These are phyloP conservation scores for Himalopsyche phryganea DNA, from an alignment of 1,140 invertebrate species.

Conservation along the genomic window DNA sequence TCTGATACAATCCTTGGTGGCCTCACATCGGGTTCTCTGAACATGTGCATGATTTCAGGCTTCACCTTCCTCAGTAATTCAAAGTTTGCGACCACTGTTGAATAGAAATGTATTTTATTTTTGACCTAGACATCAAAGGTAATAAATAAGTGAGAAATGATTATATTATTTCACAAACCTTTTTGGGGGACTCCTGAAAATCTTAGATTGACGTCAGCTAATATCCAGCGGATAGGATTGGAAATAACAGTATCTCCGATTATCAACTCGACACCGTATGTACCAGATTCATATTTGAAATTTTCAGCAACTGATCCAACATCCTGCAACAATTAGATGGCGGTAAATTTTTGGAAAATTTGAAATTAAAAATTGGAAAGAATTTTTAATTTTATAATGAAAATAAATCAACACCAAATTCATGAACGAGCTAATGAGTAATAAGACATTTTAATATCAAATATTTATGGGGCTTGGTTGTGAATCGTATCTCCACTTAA, in stretches of 20 bases:
- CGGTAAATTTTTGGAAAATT: background rate
- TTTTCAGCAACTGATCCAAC: conserved; percentile 76
- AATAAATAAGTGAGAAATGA: no score
- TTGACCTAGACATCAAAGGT: background rate
- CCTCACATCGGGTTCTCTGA: conserved; percentile 87
- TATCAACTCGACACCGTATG: conserved; percentile 80
- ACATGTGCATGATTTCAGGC: conserved; percentile 89
- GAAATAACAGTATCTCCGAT: conserved; percentile 87
- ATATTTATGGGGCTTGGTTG: no score
- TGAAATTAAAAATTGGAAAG: conserved; percentile 1
- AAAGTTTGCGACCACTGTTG: background rate
- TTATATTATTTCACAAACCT: no score
- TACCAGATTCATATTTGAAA: conserved; percentile 72
- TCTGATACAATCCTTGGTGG: conserved; percentile 85
- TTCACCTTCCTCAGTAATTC: conserved; percentile 56
- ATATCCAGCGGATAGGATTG: conserved; percentile 83
- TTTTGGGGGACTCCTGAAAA: conserved; percentile 54
- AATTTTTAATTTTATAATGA: no score
- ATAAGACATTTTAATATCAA: no score
- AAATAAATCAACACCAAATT: background rate
- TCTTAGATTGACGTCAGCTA: conserved; percentile 75
- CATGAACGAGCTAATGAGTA: background rate
- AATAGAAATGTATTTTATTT: background rate
- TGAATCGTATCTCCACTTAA: no score
- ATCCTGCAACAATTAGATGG: conserved; percentile 59